Percentiles rank a stretch among this genome's conserved stretches.
Conservation (phyloP, 2,113 vertebrate genomes). For the Seriola aureovittata region DNA sequence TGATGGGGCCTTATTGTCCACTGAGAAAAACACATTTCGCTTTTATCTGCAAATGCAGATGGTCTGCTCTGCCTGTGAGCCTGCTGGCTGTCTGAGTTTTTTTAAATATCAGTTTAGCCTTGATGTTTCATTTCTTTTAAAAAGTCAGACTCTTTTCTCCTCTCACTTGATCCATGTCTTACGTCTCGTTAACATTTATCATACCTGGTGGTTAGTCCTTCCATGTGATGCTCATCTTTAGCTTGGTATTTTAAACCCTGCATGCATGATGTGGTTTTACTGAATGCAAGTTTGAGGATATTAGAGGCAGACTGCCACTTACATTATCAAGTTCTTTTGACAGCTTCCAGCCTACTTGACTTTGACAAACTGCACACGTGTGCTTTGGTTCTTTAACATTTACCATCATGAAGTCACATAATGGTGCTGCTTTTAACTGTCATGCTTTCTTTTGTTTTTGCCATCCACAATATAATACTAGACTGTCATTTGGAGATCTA, state of each 20-base stretch:
- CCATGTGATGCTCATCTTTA: background rate
- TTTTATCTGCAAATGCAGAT: constrained; percentile 44
- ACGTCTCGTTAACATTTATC: background rate
- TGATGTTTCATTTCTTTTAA: constrained; percentile 17
- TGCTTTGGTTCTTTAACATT: too few relatives aligned
- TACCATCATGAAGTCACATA: background rate
- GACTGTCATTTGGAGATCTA: background rate
- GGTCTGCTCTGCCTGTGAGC: constrained; percentile 15
- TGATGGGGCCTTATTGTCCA: constrained; percentile 2
- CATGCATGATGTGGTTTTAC: background rate
- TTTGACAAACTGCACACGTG: too few relatives aligned
- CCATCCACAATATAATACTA: background rate
- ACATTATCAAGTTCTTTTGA: too few relatives aligned
- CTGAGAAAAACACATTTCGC: constrained; percentile 25
- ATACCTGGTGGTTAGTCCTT: background rate
- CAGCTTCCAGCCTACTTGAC: too few relatives aligned
- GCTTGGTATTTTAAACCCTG: background rate
- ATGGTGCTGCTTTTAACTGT: background rate
- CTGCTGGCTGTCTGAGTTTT: background rate
- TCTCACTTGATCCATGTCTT: constrained; percentile 11
- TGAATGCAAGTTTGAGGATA: background rate
- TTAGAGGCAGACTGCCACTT: too few relatives aligned
- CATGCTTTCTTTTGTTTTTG: background rate
- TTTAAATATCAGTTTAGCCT: background rate
- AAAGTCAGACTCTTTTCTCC: constrained; percentile 9